Conservation (phyloP, 92 coral and sea anemone species). For the Metridium senile region DNA sequence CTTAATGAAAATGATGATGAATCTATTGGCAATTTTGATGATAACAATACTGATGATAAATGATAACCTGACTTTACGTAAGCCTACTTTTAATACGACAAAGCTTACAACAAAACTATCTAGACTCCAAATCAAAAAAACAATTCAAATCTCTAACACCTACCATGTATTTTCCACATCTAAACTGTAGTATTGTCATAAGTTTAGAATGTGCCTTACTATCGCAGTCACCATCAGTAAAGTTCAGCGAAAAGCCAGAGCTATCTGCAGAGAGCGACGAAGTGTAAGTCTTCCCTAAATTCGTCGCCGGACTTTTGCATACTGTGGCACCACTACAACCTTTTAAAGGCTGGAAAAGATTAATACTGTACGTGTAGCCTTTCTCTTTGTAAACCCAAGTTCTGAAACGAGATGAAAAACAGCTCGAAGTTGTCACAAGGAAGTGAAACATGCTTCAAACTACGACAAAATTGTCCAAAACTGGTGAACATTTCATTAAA, state of each 20-base stretch:
- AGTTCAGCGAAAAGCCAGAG: constrained; percentile 57
- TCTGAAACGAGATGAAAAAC: constrained; percentile 27
- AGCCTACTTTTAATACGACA: too few relatives aligned
- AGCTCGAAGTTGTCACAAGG: background rate
- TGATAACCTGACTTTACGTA: background rate
- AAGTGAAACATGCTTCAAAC: constrained; percentile 2
- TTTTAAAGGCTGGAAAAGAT: constrained; percentile 43
- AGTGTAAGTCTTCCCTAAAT: constrained; percentile 22
- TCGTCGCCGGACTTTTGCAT: constrained; percentile 34
- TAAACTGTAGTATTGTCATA: constrained; percentile 57
- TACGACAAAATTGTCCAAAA: background rate
- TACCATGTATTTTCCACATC: constrained; percentile 79
- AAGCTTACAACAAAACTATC: background rate
- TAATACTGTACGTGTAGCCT: constrained; percentile 39
- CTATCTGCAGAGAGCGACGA: constrained; percentile 32
- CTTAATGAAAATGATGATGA: background rate
- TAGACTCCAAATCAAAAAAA: background rate
- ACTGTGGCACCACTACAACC: constrained; percentile 35
- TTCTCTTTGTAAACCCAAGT: constrained; percentile 51
- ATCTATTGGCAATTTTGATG: background rate
- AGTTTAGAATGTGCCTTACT: constrained; percentile 18
- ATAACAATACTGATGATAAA: background rate
- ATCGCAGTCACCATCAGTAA: constrained; percentile 43
- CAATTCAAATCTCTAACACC: constrained; percentile 13
- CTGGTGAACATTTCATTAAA: background rate